phyloP scores from a whole-genome alignment of 2,797 vertebrate genomes.

The Rhyacichthys aspro region DNA sequence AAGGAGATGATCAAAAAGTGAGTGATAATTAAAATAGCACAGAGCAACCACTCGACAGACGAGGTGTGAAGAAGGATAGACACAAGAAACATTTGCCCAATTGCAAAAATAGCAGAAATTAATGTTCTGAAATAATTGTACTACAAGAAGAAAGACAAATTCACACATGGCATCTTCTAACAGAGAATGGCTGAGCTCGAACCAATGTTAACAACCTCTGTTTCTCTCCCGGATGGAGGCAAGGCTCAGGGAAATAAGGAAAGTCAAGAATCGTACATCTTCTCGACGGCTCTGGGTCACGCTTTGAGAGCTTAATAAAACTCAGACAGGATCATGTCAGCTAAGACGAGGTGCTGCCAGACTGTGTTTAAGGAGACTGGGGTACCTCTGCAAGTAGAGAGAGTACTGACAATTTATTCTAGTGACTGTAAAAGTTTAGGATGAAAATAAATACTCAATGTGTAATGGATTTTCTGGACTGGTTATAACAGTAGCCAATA shows the following conservation, averaged over 20 bases:
- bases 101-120: no score
- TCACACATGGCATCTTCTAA: constrained; percentile 12
- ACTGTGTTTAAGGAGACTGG: constrained; percentile 12
- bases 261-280: constrained; percentile 47
- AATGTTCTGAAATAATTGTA: no score
- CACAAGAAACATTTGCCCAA: no score
- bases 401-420: no score
- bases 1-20: constrained; percentile 57
- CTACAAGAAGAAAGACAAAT: constrained; percentile 2
- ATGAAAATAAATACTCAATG: no score
- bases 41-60: constrained; percentile 28
- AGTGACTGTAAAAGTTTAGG: no score
- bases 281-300: constrained; percentile 36
- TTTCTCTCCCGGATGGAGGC: constrained; percentile 29
- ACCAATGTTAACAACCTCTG: constrained; percentile 27
- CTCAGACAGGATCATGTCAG: constrained; percentile 21
- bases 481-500: no score
- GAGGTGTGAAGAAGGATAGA: constrained; percentile 13
- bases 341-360: constrained; percentile 25
- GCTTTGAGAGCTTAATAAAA: constrained; percentile 44
- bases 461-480: no score
- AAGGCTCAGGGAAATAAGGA: constrained; percentile 41
- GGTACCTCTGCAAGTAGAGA: neutral
- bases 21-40: constrained; percentile 68
- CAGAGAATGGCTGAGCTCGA: constrained; percentile 8